Percentiles rank a stretch among this genome's conserved stretches.
Evolutionary conservation across 2,888 invertebrate genomes (phyloP).

Genomic region (Hypselothyrea guttata): DNA sequence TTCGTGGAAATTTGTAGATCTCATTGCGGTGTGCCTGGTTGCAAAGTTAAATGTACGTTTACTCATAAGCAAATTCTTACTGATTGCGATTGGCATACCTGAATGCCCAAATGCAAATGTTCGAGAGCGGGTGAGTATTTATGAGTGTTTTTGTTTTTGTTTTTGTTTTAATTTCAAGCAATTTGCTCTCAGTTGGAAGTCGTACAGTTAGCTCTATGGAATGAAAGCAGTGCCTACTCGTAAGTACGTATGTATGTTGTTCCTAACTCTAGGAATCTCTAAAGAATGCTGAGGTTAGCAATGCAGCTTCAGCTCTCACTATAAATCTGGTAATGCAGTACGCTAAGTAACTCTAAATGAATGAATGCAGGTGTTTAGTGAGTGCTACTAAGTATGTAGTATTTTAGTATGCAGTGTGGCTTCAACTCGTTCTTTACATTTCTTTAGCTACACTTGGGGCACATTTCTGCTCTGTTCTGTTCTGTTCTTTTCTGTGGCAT

Average conservation of each 20-base stretch:
- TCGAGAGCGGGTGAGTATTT: conserved; percentile 13
- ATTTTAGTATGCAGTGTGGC: neutral
- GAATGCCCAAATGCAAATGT: conserved; percentile 44
- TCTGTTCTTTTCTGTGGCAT: too few species aligned
- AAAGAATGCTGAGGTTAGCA: conserved; percentile 17
- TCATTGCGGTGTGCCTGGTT: conserved; percentile 59
- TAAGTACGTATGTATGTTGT: conserved; percentile 16
- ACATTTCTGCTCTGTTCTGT: too few species aligned
- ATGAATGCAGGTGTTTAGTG: conserved; percentile 2
- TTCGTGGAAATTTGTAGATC: conserved; percentile 59
- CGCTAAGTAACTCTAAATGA: conserved; percentile 53
- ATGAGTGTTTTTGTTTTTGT: conserved; percentile 3
- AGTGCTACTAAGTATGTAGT: conserved; percentile 21
- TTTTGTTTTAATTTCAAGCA: conserved; percentile 30
- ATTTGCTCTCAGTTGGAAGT: conserved; percentile 37
- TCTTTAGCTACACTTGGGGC: conserved; percentile 1
- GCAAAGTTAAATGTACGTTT: conserved; percentile 46
- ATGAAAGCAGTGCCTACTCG: conserved; percentile 46
- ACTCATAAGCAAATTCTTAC: conserved; percentile 52
- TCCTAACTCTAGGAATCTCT: conserved; percentile 30
- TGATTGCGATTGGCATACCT: conserved; percentile 19
- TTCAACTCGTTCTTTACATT: neutral
- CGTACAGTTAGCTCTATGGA: conserved; percentile 20
- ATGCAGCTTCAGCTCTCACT: conserved; percentile 21
- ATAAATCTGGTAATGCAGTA: conserved; percentile 39